Percentiles rank a stretch among this genome's conserved stretches.
Evolutionary conservation across 1,140 invertebrate species (phyloP).

Genomic region (Megathymus violae): DNA sequence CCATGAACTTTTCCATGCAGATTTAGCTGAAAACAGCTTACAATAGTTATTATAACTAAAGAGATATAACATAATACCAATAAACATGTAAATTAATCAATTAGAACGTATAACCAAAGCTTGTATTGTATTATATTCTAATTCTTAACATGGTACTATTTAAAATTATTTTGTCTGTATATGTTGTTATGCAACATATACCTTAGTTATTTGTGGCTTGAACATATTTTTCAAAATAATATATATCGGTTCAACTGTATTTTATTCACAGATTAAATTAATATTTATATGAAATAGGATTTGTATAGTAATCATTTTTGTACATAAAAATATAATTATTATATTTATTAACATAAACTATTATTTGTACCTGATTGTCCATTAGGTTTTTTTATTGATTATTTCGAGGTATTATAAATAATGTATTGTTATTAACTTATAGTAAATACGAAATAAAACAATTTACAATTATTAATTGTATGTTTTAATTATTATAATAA

Average conservation of each 20-base stretch:
- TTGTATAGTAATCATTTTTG: slow-evolving; percentile 7
- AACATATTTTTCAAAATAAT: background rate
- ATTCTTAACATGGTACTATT: no score
- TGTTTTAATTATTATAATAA: slow-evolving; percentile 55
- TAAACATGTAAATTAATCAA: no score
- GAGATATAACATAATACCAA: no score
- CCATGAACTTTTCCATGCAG: slow-evolving; percentile 66
- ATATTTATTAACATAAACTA: background rate
- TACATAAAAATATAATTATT: slow-evolving; percentile 15
- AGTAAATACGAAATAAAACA: slow-evolving; percentile 55
- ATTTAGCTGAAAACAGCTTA: slow-evolving; percentile 10
- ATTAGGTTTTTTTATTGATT: slow-evolving; percentile 35
- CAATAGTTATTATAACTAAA: slow-evolving; percentile 14
- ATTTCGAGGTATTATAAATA: slow-evolving; percentile 37
- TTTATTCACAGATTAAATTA: slow-evolving; percentile 17
- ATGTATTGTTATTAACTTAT: slow-evolving; percentile 27
- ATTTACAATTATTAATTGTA: slow-evolving; percentile 45
- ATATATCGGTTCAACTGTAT: background rate
- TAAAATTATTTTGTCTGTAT: background rate
- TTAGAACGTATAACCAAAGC: no score
- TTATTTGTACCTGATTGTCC: slow-evolving; percentile 36
- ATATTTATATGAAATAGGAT: slow-evolving; percentile 1
- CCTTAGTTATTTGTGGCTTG: background rate
- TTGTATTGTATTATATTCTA: no score
- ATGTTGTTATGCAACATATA: background rate